Percentiles rank a stretch among this genome's conserved stretches.
Conservation (phyloP, 2,113 vertebrate genomes). For the Strigops habroptila region DNA sequence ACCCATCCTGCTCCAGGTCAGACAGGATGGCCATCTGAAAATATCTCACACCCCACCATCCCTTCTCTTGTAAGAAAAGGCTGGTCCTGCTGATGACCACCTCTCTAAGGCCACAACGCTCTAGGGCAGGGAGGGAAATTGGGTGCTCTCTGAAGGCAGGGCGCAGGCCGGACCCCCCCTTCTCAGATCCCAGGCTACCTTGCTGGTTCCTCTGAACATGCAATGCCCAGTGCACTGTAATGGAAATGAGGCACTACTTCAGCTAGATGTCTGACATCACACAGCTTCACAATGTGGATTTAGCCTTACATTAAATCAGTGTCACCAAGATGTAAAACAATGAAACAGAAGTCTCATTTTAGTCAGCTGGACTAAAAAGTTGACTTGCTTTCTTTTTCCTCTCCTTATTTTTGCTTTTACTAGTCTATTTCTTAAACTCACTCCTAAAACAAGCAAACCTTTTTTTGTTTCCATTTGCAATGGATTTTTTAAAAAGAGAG, state of each 20-base stretch:
- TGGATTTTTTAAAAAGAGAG: background rate
- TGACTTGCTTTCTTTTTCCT: background rate
- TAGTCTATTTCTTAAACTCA: background rate
- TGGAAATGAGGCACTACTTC: background rate
- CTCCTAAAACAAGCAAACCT: conserved; percentile 12
- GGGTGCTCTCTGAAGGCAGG: background rate
- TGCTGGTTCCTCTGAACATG: background rate
- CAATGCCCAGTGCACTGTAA: accelerated
- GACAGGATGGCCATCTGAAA: background rate
- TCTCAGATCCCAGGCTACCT: background rate
- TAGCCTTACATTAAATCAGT: background rate
- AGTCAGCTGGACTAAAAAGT: background rate
- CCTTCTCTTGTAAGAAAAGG: background rate
- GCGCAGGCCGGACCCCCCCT: background rate
- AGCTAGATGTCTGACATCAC: background rate
- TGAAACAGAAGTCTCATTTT: background rate
- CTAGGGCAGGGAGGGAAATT: background rate
- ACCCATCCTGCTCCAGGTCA: background rate
- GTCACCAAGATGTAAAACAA: background rate
- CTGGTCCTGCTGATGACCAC: background rate
- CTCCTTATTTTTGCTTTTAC: background rate
- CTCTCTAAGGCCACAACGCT: background rate
- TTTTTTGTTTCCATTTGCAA: conserved; percentile 53
- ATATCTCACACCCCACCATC: background rate
- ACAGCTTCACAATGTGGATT: background rate